Percentiles rank a stretch among this genome's conserved stretches.
These are phyloP conservation scores for Chrosomus eos DNA, from an alignment of 2,797 vertebrate species.

Conservation along the genomic window DNA sequence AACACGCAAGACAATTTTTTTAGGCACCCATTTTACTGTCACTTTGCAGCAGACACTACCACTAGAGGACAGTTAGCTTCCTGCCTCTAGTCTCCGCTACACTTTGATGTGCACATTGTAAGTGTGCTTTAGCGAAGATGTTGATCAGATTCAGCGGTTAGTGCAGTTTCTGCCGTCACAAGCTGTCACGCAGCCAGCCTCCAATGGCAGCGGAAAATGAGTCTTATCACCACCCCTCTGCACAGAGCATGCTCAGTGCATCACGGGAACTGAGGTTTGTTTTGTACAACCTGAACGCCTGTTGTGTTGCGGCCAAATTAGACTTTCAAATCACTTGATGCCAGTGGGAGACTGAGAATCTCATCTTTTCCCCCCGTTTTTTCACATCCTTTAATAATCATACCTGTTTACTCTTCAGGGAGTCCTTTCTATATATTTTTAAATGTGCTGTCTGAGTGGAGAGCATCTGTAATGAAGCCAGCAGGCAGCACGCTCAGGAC, in stretches of 20 bases:
- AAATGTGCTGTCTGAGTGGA: conserved; percentile 78
- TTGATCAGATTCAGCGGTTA: conserved; percentile 61
- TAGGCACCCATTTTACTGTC: conserved; percentile 49
- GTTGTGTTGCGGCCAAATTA: conserved; percentile 82
- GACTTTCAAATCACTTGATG: conserved; percentile 83
- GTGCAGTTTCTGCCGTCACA: conserved; percentile 2
- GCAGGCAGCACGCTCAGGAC: conserved; percentile 72
- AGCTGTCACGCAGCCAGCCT: conserved; percentile 66
- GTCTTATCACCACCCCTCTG: conserved; percentile 69
- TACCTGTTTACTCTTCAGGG: conserved; percentile 85
- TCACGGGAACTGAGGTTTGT: conserved; percentile 77
- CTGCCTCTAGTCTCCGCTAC: conserved; percentile 45
- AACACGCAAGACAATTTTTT: not conserved
- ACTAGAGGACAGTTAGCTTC: conserved; percentile 36
- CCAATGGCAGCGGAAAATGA: conserved; percentile 63
- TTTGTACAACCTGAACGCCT: conserved; percentile 79
- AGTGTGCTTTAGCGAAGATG: conserved; percentile 51
- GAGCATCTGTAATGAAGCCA: conserved; percentile 80
- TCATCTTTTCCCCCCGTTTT: conserved; percentile 71
- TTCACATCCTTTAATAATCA: conserved; percentile 78
- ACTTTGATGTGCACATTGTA: conserved; percentile 59
- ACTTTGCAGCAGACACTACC: conserved; percentile 40
- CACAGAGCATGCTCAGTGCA: conserved; percentile 74
- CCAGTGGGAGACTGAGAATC: conserved; percentile 79
- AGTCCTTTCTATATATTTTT: conserved; percentile 80